Percentiles rank a stretch among this genome's conserved stretches.
These are phyloP conservation scores for Gadus chalcogrammus DNA, from an alignment of 2,113 vertebrate species.

Conservation along the genomic window DNA sequence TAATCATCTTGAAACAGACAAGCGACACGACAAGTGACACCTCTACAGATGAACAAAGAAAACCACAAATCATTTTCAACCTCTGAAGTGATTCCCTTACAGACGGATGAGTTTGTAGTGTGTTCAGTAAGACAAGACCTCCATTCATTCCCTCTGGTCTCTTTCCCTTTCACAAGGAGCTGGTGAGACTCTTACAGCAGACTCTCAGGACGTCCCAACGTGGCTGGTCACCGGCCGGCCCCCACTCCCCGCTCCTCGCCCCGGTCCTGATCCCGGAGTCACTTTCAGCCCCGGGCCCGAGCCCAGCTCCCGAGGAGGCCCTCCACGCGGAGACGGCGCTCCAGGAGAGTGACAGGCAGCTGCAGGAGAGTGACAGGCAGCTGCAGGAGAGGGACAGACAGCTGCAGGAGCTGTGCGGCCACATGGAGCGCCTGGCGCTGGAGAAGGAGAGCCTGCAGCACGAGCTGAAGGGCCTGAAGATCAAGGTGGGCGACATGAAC, in stretches of 20 bases:
- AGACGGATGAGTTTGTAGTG: no score
- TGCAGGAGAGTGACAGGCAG: slow-evolving; percentile 58
- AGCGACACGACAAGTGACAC: no score
- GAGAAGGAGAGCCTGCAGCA: slow-evolving; percentile 88
- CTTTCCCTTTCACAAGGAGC: slow-evolving; percentile 74
- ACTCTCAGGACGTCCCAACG: slow-evolving; percentile 89
- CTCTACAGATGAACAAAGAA: no score
- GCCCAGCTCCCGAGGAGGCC: slow-evolving; percentile 48
- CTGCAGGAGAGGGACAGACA: slow-evolving; percentile 68
- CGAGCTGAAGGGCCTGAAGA: slow-evolving; percentile 82
- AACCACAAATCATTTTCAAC: no score
- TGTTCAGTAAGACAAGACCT: no score
- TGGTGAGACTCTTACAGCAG: slow-evolving; percentile 93
- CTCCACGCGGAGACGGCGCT: slow-evolving; percentile 29
- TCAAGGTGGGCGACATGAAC: slow-evolving; percentile 85
- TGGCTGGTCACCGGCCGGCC: slow-evolving; percentile 62
- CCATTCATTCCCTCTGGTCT: background rate
- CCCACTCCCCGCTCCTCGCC: slow-evolving; percentile 36
- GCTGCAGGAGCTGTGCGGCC: slow-evolving; percentile 81
- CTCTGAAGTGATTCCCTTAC: no score
- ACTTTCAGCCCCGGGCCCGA: background rate
- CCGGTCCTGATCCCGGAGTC: slow-evolving; percentile 12
- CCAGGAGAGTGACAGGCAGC: slow-evolving; percentile 64
- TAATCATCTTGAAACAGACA: no score
- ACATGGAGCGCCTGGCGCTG: slow-evolving; percentile 82